Percentiles rank a stretch among this genome's conserved stretches.
phyloP scores from a whole-genome alignment of 2,113 vertebrate species.

The Trematocara unimaculatum region DNA sequence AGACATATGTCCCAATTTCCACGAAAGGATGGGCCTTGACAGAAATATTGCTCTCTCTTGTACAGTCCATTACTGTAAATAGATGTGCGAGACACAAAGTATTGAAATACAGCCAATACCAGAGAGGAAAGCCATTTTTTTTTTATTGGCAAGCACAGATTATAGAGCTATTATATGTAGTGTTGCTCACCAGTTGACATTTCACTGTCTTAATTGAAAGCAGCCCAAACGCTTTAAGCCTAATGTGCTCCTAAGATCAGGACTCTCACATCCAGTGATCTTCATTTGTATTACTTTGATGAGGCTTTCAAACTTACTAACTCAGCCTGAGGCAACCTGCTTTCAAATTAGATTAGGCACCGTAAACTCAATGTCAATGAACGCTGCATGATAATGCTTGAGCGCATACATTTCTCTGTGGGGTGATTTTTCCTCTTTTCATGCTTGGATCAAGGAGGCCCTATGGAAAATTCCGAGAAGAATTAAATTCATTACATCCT shows the following conservation, averaged over 20 bases:
- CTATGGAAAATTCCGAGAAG: not conserved
- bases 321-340: conserved; percentile 25
- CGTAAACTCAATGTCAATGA: conserved; percentile 35
- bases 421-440: not conserved
- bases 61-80: conserved; percentile 15
- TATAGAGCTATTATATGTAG: not conserved
- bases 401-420: not conserved
- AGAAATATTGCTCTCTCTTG: conserved; percentile 21
- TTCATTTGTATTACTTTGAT: conserved; percentile 31
- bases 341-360: conserved; percentile 41
- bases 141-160: not conserved
- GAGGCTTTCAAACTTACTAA: conserved; percentile 30
- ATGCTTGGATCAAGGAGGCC: not conserved
- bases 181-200: not conserved
- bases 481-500: conserved; percentile 19
- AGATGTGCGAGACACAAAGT: not conserved
- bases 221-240: not conserved
- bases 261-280: conserved; percentile 7
- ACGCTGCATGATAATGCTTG: not conserved
- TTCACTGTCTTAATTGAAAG: not conserved
- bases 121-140: not conserved
- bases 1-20: conserved; percentile 52
- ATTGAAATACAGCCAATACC: not conserved
- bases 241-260: not conserved
- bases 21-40: conserved; percentile 24